Base-by-base conservation (phyloP, 2,113 vertebrate species). In the Thunnus thynnus region DNA sequence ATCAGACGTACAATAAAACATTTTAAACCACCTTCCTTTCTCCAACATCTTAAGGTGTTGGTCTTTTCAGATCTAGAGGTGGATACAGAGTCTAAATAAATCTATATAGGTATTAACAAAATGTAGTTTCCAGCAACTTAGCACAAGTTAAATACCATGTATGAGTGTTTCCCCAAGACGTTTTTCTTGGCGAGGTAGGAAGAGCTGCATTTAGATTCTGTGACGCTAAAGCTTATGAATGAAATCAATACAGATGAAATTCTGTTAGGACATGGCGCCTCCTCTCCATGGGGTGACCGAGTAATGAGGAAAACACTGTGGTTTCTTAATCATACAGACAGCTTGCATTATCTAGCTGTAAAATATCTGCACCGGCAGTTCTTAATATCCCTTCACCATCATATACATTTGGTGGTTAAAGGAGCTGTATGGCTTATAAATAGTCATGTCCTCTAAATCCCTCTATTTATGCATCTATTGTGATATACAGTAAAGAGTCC, bases 161-260 rank as follows among this genome's bases (percentile, higher is more conserved):
- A 85, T n/a, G 56, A 78, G n/a, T 65, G 60, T 85, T 83, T 76
- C 48, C 75, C 67, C 57, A 44, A 72, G 72, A 89, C 1, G 41
- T 83, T 84, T 88, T 71, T 73, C 56, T 80, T 86, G 79, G 84
- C 80, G 82, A 88, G 90, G 85, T 91, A 90, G 86, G 67, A 84
- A 70, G 73, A 85, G 82, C 73, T 79, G 68, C 71, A 73, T 83
- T 73, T 65, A 60, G 30, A 81, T 70, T 54, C 58, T 76, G 76
- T 81, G 69, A 86, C 3, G 5, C 46, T 73, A 20, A 73, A 82
- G 46, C 32, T 63, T 76, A 57, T 57, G 27, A 75, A 82, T 58
- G 27, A 79, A 83, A 85, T 81, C 56, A 30, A 73, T 27, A 80
- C 50, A 62, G n/a, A 25, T 82, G 58, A 80, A 76, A 74, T 61